Conservation (phyloP, 2,797 vertebrate species). For the Characodon lateralis region DNA sequence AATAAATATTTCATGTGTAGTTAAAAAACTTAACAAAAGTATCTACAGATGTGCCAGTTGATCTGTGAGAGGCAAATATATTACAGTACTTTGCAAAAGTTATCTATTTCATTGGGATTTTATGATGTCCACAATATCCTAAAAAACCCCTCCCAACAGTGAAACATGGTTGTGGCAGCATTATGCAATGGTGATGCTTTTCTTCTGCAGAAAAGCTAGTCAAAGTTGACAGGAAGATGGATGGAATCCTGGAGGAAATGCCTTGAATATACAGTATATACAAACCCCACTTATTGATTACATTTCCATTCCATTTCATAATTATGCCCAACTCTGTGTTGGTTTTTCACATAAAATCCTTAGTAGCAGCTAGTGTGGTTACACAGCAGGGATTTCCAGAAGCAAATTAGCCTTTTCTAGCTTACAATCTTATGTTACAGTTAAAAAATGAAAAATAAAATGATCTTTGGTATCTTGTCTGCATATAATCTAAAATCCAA, state of each 20-base stretch:
- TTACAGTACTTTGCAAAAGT: neutral
- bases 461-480: conserved; percentile 6
- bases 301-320: neutral
- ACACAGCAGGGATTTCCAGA: neutral
- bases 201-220: neutral
- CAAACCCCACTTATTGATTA: no score
- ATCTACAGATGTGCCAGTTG: neutral
- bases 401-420: neutral
- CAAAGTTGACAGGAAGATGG: neutral
- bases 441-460: neutral
- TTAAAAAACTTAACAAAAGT: neutral
- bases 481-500: conserved; percentile 16
- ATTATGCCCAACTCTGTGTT: neutral
- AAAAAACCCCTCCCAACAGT: neutral
- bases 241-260: neutral
- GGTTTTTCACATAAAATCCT: neutral
- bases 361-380: neutral
- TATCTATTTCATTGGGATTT: neutral
- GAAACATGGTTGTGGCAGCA: neutral
- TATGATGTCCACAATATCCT: neutral
- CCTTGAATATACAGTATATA: neutral
- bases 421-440: neutral
- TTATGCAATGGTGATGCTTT: neutral
- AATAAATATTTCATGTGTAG: conserved; percentile 2
- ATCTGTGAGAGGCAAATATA: neutral